Conservation (phyloP, 2,797 vertebrate species). For the Rhinoraja longicauda region DNA sequence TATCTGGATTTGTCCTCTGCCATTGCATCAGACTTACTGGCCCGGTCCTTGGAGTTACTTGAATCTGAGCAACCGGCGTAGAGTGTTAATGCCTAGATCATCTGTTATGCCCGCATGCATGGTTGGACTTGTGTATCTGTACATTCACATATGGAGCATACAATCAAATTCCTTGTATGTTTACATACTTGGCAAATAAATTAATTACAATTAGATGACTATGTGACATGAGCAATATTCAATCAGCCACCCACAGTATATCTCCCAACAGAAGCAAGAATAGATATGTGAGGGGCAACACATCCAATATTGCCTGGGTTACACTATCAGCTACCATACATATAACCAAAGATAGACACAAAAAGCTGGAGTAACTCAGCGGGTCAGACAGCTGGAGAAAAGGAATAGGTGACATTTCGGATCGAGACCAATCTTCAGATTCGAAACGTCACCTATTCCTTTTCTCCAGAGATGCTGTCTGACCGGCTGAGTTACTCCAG, state of each 20-base stretch:
- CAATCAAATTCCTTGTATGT: neutral
- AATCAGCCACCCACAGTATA: neutral
- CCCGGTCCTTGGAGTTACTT: neutral
- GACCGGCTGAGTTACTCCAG: too few relatives aligned
- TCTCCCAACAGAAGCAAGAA: neutral
- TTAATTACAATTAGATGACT: neutral
- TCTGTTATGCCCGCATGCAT: neutral
- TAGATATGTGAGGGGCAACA: neutral
- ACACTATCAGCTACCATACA: neutral
- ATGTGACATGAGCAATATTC: neutral
- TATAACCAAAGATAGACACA: too few relatives aligned
- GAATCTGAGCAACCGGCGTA: neutral
- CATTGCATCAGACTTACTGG: neutral
- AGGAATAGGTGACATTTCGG: too few relatives aligned
- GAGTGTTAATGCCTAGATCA: neutral
- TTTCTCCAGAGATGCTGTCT: too few relatives aligned
- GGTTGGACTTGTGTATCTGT: neutral
- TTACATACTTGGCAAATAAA: too few relatives aligned
- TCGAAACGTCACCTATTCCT: too few relatives aligned
- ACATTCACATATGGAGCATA: neutral
- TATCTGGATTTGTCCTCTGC: neutral
- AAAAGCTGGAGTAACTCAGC: too few relatives aligned
- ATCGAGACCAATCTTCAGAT: too few relatives aligned
- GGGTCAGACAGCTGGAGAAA: too few relatives aligned
- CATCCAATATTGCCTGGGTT: neutral